phyloP scores from a whole-genome alignment of 1,140 invertebrate genomes.

The Drosophila parabipectinata region DNA sequence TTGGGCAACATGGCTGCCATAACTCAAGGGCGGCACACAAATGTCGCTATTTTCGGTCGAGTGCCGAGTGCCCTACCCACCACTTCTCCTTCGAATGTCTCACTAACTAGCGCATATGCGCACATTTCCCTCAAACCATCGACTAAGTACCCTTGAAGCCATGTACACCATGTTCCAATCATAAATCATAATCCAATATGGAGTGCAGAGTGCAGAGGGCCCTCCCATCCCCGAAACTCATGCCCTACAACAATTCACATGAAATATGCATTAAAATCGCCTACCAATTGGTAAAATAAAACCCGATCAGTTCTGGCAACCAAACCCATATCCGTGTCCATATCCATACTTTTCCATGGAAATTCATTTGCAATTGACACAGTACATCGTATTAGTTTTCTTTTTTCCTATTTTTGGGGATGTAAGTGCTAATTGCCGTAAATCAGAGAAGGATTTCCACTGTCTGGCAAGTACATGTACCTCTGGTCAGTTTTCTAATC shows the following conservation, averaged over 20 bases:
- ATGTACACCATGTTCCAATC: constrained; percentile 72
- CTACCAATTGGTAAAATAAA: constrained; percentile 68
- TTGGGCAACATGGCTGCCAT: constrained; percentile 59
- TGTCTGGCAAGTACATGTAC: constrained; percentile 52
- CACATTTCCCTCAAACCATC: constrained; percentile 60
- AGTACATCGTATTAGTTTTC: constrained; percentile 45
- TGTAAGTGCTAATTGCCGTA: constrained; percentile 78
- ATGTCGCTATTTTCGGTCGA: constrained; percentile 76
- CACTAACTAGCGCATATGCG: constrained; percentile 79
- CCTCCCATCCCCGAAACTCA: constrained; percentile 7
- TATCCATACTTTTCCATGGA: constrained; percentile 45
- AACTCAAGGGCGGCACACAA: constrained; percentile 64
- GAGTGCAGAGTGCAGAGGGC: constrained; percentile 59
- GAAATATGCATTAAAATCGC: constrained; percentile 79
- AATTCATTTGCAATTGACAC: constrained; percentile 30
- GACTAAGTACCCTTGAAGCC: constrained; percentile 70
- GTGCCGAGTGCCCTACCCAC: constrained; percentile 54
- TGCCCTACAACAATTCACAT: constrained; percentile 66
- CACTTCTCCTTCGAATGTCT: constrained; percentile 63
- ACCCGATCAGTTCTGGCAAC: constrained; percentile 41
- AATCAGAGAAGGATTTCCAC: constrained; percentile 72
- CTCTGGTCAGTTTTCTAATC: constrained; percentile 29
- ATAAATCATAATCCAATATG: constrained; percentile 83
- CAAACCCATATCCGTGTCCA: constrained; percentile 35
- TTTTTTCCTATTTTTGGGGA: constrained; percentile 18